phyloP scores from a whole-genome alignment of 2,888 invertebrate genomes.

The Euspilapteryx auroguttella region DNA sequence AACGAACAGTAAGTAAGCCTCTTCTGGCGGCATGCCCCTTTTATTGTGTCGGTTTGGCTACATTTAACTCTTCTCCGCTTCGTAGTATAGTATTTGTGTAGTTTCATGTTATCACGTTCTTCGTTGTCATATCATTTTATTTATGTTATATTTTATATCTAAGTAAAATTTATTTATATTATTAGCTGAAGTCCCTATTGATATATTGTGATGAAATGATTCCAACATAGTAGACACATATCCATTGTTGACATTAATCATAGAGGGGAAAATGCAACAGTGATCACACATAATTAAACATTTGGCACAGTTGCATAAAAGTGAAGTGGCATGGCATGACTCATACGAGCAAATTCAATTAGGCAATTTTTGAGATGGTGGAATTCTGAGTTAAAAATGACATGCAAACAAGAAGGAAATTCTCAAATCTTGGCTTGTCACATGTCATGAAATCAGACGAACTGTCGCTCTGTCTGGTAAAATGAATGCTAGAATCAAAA shows the following conservation, averaged over 20 bases:
- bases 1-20: conserved; percentile 57
- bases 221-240: too few species aligned
- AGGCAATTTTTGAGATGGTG: neutral
- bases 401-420: too few species aligned
- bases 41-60: conserved; percentile 42
- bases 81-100: conserved; percentile 26
- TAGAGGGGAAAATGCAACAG: conserved; percentile 20
- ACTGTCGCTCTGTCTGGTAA: conserved; percentile 17
- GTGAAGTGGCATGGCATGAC: conserved; percentile 23
- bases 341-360: conserved; percentile 11
- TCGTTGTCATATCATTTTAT: too few species aligned
- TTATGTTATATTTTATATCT: too few species aligned
- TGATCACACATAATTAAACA: conserved; percentile 25
- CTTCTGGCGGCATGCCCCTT: conserved; percentile 42
- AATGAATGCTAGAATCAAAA: conserved; percentile 46
- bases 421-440: too few species aligned
- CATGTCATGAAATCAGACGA: too few species aligned
- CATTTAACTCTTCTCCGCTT: conserved; percentile 41
- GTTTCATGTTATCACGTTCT: conserved; percentile 5
- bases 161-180: too few species aligned
- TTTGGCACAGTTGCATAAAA: conserved; percentile 24
- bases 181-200: too few species aligned
- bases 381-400: too few species aligned
- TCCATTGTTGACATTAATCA: too few species aligned
- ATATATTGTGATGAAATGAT: too few species aligned